phyloP scores from a whole-genome alignment of 2,888 invertebrate genomes.

The Lasius fuliginosus region DNA sequence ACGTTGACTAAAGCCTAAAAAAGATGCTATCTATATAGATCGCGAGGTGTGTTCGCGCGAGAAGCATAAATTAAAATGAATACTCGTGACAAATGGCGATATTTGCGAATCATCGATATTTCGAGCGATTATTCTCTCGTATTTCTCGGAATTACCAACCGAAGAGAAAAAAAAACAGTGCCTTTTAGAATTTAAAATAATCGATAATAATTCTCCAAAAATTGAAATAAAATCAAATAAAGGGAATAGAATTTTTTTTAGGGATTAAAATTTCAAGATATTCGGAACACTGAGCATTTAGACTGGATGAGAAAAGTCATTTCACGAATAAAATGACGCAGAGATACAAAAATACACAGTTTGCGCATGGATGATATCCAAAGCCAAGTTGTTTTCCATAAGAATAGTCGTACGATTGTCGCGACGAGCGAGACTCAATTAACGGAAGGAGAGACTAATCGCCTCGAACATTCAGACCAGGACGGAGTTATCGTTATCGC shows the following conservation, averaged over 20 bases:
- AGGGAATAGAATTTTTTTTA: background rate
- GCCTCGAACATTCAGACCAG: constrained; percentile 12
- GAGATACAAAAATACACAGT: background rate
- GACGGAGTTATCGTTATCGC: constrained; percentile 45
- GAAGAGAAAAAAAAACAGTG: background rate
- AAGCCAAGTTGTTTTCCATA: constrained; percentile 68
- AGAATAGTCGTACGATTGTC: constrained; percentile 59
- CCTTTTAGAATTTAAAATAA: background rate
- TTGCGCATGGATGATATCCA: constrained; percentile 64
- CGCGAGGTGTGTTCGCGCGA: background rate
- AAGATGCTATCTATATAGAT: background rate
- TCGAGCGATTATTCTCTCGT: background rate
- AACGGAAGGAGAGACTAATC: constrained; percentile 48
- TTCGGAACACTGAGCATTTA: background rate
- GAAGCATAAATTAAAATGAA: background rate
- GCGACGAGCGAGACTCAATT: constrained; percentile 55
- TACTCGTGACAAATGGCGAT: constrained; percentile 9
- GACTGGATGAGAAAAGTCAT: background rate
- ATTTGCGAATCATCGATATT: constrained; percentile 19
- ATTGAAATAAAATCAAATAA: background rate
- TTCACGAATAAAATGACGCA: background rate
- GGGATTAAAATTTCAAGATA: background rate
- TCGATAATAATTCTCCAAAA: background rate
- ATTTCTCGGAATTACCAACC: background rate
- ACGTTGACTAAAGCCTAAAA: constrained; percentile 6